Evolutionary conservation across 2,888 invertebrate genomes (phyloP), one percentile per base, ranked within the genome.

Genomic region (Anoplius nigerrimus): DNA sequence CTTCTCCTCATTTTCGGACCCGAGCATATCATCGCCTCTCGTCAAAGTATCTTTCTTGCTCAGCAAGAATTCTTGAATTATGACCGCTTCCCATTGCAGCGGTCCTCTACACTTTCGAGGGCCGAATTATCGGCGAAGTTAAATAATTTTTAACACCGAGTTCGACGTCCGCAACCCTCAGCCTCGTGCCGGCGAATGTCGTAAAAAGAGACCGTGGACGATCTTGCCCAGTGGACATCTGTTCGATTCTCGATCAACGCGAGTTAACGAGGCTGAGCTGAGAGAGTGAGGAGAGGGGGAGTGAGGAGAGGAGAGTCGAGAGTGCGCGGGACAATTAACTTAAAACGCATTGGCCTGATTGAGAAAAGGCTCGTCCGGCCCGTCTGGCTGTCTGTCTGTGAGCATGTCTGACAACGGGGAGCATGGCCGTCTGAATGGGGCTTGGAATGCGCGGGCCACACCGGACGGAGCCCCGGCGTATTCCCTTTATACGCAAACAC

Each of bases 331-430:
- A 81, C 80, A 82, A 81, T 83, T 83, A 83, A 82, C 79, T 82
- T 80, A 82, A 81, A 81, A 82, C 72, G 80, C 78, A 75, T 78
- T 78, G 81, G 75, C 70, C 78, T 76, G 80, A 82, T 82, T 75
- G 78, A 78, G 79, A 81, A 79, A 76, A 78, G 78, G 79, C 69
- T 76, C 70, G 75, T 53, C 65, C 72, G 71, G 78, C 79, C n/a
- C 82, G 84, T 83, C 83, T 73, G 80, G 68, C 81, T 79, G 83
- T 81, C 83, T 83, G 83, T 84, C 83, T 80, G 83, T 82, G 81
- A 76, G 77, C 81, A 82, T 85, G 85, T 85, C 85, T 81, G 84
- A 86, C 85, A 84, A 81, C 83, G 80, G 79, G 74, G 82, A 80
- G 82, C 82, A 85, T 80, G 82, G 84, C 81, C 79, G 79, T 73